A percentile compares a stretch with the other conserved stretches of the same genome.
Conservation (phyloP, 35 echinoderm and acorn worm genomes). For the Apostichopus californicus region DNA sequence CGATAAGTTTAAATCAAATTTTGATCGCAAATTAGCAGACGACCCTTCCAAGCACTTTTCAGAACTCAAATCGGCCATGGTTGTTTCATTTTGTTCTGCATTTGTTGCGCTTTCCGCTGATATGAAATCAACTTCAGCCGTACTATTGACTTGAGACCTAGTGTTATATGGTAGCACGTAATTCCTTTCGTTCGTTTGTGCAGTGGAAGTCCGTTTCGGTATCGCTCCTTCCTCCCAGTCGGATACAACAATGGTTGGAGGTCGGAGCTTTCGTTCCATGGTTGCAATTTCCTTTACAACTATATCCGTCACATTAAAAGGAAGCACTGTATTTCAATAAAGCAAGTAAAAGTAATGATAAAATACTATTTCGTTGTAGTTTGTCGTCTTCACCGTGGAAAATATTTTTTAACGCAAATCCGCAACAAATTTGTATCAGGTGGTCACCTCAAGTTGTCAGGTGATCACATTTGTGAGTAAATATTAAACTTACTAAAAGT, state of each 20-base stretch:
- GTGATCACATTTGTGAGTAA: background rate
- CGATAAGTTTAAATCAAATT: constrained; percentile 43
- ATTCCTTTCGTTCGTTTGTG: background rate
- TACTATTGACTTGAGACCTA: background rate
- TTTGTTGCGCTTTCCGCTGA: background rate
- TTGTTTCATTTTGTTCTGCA: constrained; percentile 38
- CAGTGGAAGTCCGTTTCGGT: background rate
- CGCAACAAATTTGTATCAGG: background rate
- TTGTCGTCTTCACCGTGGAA: too few species aligned
- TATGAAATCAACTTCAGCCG: constrained; percentile 13
- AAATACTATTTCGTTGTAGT: too few species aligned
- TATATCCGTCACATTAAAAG: background rate
- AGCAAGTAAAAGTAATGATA: too few species aligned
- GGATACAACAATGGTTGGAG: constrained; percentile 22
- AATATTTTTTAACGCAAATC: too few species aligned
- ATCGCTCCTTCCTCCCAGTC: constrained; percentile 48
- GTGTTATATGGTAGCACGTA: constrained; percentile 38
- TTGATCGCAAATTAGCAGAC: background rate
- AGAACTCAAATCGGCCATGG: constrained; percentile 46
- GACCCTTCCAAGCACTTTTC: constrained; percentile 21
- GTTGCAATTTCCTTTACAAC: background rate
- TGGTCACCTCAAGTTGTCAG: background rate
- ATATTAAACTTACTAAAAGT: background rate
- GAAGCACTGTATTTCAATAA: too few species aligned
- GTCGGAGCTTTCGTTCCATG: constrained; percentile 35